Percentiles rank a stretch among this genome's conserved stretches.
Conservation (phyloP, 2,888 invertebrate species). For the Lochmaea crataegi region DNA sequence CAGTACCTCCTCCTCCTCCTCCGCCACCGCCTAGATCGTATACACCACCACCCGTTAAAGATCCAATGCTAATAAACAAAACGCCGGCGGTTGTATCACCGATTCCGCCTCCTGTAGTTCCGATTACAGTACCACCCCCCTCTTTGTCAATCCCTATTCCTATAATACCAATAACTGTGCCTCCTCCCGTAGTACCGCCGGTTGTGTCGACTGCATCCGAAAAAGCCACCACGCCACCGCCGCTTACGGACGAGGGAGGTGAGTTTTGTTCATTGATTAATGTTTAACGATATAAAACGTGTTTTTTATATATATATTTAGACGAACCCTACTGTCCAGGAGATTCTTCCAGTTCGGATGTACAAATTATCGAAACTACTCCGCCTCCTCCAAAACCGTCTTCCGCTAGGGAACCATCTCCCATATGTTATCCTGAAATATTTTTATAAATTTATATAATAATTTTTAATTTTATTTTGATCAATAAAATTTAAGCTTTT, state of each 20-base stretch:
- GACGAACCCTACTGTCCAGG: conserved; percentile 84
- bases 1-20: conserved; percentile 39
- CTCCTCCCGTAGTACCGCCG: too few relatives aligned
- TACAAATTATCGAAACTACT: neutral
- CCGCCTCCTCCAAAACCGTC: conserved; percentile 19
- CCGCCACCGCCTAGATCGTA: conserved; percentile 58
- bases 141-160: conserved; percentile 30
- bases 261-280: conserved; percentile 17
- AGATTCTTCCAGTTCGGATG: conserved; percentile 58
- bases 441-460: too few relatives aligned
- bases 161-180: conserved; percentile 19
- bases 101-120: conserved; percentile 26
- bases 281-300: neutral
- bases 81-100: conserved; percentile 45
- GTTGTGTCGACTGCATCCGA: neutral
- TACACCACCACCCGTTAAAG: conserved; percentile 64
- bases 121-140: conserved; percentile 41
- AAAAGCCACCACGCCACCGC: neutral
- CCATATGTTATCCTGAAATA: conserved; percentile 39
- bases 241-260: conserved; percentile 43
- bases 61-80: conserved; percentile 54
- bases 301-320: conserved; percentile 40
- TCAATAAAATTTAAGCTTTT: too few relatives aligned
- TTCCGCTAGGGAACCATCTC: conserved; percentile 33
- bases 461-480: too few relatives aligned